Percentiles rank a stretch among this genome's conserved stretches.
phyloP scores from a whole-genome alignment of 2,113 vertebrate genomes.

The Psittacula cyanocephala region DNA sequence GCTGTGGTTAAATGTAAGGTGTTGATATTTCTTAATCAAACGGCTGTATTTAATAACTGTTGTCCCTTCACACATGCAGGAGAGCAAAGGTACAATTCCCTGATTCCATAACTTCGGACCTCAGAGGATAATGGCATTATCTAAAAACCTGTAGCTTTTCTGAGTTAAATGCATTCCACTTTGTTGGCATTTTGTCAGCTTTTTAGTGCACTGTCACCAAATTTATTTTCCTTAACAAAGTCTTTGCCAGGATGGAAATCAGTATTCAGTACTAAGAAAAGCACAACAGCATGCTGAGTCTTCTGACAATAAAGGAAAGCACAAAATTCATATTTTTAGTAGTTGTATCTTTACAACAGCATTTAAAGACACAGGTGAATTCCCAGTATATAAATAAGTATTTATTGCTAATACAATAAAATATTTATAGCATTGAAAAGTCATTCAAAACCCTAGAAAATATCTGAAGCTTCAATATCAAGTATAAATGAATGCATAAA shows the following conservation, averaged over 20 bases:
- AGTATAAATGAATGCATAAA: slow-evolving; percentile 45
- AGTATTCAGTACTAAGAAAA: slow-evolving; percentile 38
- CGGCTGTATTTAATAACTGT: neutral
- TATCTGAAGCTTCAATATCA: slow-evolving; percentile 18
- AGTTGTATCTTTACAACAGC: slow-evolving; percentile 25
- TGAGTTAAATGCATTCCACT: neutral
- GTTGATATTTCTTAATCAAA: neutral
- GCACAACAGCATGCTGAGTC: slow-evolving; percentile 15
- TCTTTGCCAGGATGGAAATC: slow-evolving; percentile 31
- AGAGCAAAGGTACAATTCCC: neutral
- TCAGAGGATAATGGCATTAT: neutral
- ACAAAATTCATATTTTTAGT: slow-evolving; percentile 45
- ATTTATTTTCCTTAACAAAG: neutral
- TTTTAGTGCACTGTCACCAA: neutral
- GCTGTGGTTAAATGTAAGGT: neutral
- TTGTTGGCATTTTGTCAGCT: slow-evolving; percentile 1
- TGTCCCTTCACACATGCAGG: neutral
- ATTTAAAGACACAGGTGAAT: slow-evolving; percentile 48
- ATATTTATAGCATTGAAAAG: slow-evolving; percentile 40
- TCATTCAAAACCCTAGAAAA: slow-evolving; percentile 26
- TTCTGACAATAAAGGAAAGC: slow-evolving; percentile 41
- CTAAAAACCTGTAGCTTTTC: neutral
- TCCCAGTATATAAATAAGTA: slow-evolving; percentile 43
- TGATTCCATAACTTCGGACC: neutral
- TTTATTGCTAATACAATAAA: slow-evolving; percentile 63